phyloP scores from a whole-genome alignment of 2,113 vertebrate genomes.

The Scatophagus argus region DNA sequence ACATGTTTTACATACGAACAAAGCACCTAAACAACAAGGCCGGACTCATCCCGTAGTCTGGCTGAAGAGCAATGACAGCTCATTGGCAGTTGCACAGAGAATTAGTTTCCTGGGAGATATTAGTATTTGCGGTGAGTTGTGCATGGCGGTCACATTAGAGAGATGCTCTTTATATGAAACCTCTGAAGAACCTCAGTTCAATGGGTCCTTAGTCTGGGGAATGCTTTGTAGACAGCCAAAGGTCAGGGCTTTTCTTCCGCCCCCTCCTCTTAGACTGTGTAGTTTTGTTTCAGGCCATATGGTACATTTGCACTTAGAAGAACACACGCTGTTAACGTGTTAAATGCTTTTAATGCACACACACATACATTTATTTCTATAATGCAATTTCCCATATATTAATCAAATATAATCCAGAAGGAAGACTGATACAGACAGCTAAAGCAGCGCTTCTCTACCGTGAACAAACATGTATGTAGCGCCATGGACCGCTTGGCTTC shows the following conservation, averaged over 20 bases:
- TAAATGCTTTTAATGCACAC: slow-evolving; percentile 1
- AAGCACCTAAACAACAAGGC: slow-evolving; percentile 57
- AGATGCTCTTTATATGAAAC: slow-evolving; percentile 74
- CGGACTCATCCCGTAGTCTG: slow-evolving; percentile 34
- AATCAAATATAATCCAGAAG: neutral
- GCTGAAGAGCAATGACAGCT: slow-evolving; percentile 53
- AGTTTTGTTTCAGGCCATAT: slow-evolving; percentile 62
- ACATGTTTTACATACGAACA: slow-evolving; percentile 68
- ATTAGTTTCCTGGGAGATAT: slow-evolving; percentile 75
- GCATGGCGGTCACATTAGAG: slow-evolving; percentile 67
- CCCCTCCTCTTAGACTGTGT: slow-evolving; percentile 56
- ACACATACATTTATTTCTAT: neutral
- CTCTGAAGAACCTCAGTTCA: slow-evolving; percentile 70
- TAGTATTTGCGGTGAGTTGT: slow-evolving; percentile 58
- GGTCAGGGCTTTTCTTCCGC: slow-evolving; percentile 68
- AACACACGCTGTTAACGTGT: slow-evolving; percentile 19
- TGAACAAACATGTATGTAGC: neutral
- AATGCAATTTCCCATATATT: neutral
- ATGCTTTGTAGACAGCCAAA: slow-evolving; percentile 73
- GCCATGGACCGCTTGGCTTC: neutral
- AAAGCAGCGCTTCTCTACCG: slow-evolving; percentile 1
- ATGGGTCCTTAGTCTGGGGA: slow-evolving; percentile 64
- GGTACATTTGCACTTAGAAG: slow-evolving; percentile 50
- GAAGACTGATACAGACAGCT: neutral
- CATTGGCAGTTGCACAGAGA: slow-evolving; percentile 61